Conservation (phyloP, 2,888 invertebrate species). For the Erebia palarica region DNA sequence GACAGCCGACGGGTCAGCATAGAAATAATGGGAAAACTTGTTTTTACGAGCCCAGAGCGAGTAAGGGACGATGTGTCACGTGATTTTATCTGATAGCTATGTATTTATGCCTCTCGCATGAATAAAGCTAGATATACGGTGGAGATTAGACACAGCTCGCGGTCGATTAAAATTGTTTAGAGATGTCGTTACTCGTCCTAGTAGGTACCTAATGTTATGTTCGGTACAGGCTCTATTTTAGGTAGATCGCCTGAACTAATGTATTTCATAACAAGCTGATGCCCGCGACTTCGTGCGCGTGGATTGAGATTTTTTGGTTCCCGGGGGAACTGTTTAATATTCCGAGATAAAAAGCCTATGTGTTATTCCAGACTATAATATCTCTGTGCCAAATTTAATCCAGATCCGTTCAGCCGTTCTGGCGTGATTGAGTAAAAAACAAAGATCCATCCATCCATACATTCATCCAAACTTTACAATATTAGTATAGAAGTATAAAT, state of each 20-base stretch:
- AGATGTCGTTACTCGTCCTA: constrained; percentile 24
- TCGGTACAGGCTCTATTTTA: neutral
- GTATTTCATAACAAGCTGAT: too few species aligned
- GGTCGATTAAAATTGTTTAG: constrained; percentile 41
- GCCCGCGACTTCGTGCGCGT: too few species aligned
- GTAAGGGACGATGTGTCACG: constrained; percentile 47
- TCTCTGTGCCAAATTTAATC: too few species aligned
- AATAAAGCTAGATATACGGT: constrained; percentile 48
- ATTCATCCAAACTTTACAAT: too few species aligned
- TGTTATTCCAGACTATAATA: too few species aligned
- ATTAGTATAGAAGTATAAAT: too few species aligned
- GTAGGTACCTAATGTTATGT: constrained; percentile 6
- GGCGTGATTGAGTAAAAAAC: too few species aligned
- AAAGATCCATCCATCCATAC: too few species aligned
- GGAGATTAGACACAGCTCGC: constrained; percentile 43
- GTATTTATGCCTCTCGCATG: constrained; percentile 50
- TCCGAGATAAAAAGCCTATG: too few species aligned
- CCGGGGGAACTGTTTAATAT: too few species aligned
- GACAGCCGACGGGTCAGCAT: constrained; percentile 62
- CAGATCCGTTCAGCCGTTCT: too few species aligned
- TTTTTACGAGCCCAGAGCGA: constrained; percentile 52
- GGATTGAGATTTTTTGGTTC: too few species aligned
- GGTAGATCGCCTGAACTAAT: neutral
- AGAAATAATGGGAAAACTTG: constrained; percentile 72
- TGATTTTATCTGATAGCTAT: constrained; percentile 51